These are phyloP conservation scores for Montipora capitata DNA, from an alignment of 92 coral and sea anemone genomes.

Conservation along the genomic window DNA sequence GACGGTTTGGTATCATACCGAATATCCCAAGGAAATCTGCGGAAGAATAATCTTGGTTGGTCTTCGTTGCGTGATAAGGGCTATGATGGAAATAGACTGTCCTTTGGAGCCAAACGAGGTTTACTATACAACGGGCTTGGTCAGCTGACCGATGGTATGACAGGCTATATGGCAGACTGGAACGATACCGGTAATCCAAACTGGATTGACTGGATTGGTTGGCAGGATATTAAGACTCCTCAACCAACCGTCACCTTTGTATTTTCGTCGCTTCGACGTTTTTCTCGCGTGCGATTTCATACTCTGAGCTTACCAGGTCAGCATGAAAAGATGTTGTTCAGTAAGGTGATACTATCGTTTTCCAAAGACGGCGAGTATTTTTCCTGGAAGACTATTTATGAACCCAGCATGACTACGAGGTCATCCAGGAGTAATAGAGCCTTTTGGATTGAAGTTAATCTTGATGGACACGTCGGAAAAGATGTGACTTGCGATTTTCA, in stretches of 20 bases:
- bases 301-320: conserved; percentile 86
- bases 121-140: conserved; percentile 92
- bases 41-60: conserved; percentile 73
- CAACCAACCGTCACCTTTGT: conserved; percentile 89
- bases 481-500: conserved; percentile 91
- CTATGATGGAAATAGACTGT: conserved; percentile 89
- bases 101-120: conserved; percentile 85
- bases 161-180: conserved; percentile 90
- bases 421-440: conserved; percentile 73
- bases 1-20: conserved; percentile 95
- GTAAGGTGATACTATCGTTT: conserved; percentile 91
- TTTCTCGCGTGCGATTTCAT: conserved; percentile 87
- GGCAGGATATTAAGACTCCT: conserved; percentile 86
- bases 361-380: conserved; percentile 94
- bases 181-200: conserved; percentile 85
- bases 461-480: conserved; percentile 82
- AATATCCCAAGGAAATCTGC: conserved; percentile 88
- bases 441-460: conserved; percentile 90
- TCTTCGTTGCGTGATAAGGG: conserved; percentile 90
- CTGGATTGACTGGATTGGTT: conserved; percentile 95
- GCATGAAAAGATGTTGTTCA: conserved; percentile 87
- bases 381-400: conserved; percentile 94
- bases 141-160: conserved; percentile 93
- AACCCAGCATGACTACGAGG: conserved; percentile 79
- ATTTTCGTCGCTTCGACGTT: conserved; percentile 82